Conservation (phyloP, 2,113 vertebrate genomes). For the Origma solitaria region DNA sequence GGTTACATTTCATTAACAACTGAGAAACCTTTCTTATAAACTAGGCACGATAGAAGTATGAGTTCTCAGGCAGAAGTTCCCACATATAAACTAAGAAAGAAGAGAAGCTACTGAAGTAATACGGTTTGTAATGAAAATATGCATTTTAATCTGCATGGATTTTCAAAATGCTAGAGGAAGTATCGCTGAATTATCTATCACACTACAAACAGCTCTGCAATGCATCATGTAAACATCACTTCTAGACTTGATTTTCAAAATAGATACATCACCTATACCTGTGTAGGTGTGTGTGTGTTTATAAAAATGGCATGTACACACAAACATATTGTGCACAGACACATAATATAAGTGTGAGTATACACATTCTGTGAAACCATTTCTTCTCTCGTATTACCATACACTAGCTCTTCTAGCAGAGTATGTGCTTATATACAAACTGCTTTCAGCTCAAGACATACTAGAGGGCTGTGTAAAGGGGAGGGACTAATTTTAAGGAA, state of each 20-base stretch:
- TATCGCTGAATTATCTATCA: background rate
- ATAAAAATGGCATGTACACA: background rate
- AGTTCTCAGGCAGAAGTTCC: background rate
- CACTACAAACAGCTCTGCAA: background rate
- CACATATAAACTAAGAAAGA: background rate
- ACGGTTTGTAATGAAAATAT: background rate
- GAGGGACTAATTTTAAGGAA: background rate
- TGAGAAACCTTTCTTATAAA: background rate
- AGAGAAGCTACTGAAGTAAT: background rate
- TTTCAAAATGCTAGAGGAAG: background rate
- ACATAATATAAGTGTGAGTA: background rate
- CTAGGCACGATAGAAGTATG: background rate
- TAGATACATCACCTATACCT: background rate
- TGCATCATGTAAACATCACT: background rate
- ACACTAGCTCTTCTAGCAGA: background rate
- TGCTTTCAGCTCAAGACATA: background rate
- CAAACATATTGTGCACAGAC: background rate
- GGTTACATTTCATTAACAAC: background rate
- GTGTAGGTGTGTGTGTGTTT: background rate
- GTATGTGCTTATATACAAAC: background rate
- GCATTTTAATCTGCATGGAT: background rate
- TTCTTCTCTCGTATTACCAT: fast-evolving
- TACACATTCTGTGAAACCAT: background rate
- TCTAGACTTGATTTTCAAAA: background rate
- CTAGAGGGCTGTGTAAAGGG: background rate